phyloP scores from a whole-genome alignment of 1,140 invertebrate species.

The Atta colombica region DNA sequence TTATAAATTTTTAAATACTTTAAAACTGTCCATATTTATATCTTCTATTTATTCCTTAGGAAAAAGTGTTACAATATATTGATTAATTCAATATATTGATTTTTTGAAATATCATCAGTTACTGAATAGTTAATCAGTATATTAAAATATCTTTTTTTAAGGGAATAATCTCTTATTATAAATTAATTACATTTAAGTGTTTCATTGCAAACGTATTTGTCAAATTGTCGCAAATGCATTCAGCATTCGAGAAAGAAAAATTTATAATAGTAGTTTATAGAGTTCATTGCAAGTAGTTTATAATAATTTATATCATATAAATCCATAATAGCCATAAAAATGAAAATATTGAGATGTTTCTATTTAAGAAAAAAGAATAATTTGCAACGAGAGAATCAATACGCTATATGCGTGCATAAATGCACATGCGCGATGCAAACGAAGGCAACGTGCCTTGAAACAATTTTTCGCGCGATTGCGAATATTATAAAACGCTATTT shows the following conservation, averaged over 20 bases:
- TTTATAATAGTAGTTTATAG: neutral
- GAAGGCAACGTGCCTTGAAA: constrained; percentile 43
- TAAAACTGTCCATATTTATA: too few species aligned
- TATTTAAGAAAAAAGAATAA: neutral
- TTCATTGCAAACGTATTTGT: neutral
- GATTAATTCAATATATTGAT: too few species aligned
- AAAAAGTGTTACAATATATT: too few species aligned
- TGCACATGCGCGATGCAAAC: neutral
- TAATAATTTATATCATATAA: neutral
- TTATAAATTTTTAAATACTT: too few species aligned
- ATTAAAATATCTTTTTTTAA: too few species aligned
- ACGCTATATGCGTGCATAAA: constrained; percentile 5
- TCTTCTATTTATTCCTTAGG: too few species aligned
- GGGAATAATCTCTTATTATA: neutral
- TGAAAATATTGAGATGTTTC: neutral
- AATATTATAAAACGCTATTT: constrained; percentile 20
- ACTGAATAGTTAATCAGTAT: too few species aligned
- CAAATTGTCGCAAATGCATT: neutral
- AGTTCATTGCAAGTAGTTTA: neutral
- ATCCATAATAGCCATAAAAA: neutral
- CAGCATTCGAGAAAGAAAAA: neutral
- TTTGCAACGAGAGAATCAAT: neutral
- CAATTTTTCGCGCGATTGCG: constrained; percentile 49
- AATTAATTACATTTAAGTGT: neutral
- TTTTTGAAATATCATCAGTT: too few species aligned